phyloP scores from a whole-genome alignment of 2,113 vertebrate species.

The Anarrhichthys ocellatus region DNA sequence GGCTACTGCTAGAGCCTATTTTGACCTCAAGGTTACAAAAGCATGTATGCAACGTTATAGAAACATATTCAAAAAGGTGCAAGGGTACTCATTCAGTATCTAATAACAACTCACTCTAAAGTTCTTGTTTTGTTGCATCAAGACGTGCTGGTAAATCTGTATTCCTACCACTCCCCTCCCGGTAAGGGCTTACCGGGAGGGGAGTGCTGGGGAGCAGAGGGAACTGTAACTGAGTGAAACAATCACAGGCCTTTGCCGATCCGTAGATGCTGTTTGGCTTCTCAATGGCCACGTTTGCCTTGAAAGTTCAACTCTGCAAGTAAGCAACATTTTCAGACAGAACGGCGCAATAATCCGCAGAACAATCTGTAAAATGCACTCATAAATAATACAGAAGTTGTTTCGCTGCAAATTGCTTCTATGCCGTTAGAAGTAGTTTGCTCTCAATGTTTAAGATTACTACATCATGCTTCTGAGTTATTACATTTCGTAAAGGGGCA shows the following conservation, averaged over 20 bases:
- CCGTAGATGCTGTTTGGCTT: neutral
- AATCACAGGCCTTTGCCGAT: constrained; percentile 24
- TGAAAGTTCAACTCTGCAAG: neutral
- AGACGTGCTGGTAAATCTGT: too few relatives aligned
- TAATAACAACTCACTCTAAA: too few relatives aligned
- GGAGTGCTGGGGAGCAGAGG: neutral
- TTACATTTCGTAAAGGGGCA: neutral
- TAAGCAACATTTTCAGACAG: neutral
- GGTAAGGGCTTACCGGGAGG: too few relatives aligned
- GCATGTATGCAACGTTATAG: neutral
- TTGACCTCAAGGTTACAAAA: neutral
- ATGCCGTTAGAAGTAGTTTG: neutral
- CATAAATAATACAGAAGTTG: neutral
- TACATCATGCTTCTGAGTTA: neutral
- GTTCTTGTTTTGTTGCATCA: too few relatives aligned
- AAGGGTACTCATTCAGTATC: neutral
- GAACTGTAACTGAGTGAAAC: constrained; percentile 24
- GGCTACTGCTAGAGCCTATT: neutral
- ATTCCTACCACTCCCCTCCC: too few relatives aligned
- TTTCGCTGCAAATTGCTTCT: neutral
- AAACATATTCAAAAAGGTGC: neutral
- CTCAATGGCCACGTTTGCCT: neutral
- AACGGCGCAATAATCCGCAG: neutral
- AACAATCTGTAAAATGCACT: neutral
- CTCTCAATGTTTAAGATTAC: neutral